Evolutionary conservation across 2,113 vertebrate genomes (phyloP).

Genomic region (rabbit (Oryctolagus cuniculus)): DNA sequence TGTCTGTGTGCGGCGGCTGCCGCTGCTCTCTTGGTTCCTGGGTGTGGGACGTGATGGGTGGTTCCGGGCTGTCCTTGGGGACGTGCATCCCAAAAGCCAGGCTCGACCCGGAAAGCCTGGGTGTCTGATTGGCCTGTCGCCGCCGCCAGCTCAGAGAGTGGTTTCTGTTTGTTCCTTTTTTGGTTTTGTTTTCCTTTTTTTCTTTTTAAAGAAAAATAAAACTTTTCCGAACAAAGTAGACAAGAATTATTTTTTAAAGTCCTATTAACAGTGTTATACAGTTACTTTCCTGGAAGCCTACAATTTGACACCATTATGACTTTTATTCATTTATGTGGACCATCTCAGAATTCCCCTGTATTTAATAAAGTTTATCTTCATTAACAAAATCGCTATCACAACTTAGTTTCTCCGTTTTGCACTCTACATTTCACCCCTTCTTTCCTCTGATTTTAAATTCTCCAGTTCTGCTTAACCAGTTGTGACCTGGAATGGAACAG

Average conservation of each 20-base stretch:
- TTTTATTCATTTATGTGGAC: not conserved
- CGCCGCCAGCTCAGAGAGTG: constrained; percentile 46
- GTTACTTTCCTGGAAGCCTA: constrained; percentile 31
- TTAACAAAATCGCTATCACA: constrained; percentile 62
- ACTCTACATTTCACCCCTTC: not conserved
- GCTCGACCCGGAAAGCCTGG: constrained; percentile 64
- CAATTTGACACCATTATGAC: not conserved
- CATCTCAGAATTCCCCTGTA: not conserved
- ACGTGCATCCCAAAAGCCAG: constrained; percentile 62
- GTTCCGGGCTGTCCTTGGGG: constrained; percentile 44
- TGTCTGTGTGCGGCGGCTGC: not conserved
- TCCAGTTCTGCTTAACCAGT: not conserved
- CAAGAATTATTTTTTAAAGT: constrained; percentile 39
- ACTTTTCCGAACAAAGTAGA: constrained; percentile 77
- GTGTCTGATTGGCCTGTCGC: constrained; percentile 44
- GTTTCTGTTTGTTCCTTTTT: constrained; percentile 69
- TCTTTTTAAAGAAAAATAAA: constrained; percentile 70
- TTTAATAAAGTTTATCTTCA: constrained; percentile 71
- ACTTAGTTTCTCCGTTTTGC: constrained; percentile 61
- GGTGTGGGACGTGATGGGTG: constrained; percentile 71
- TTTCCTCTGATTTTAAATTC: constrained; percentile 3
- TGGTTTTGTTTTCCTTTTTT: constrained; percentile 43
- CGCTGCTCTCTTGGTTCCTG: not conserved
- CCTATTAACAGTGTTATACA: constrained; percentile 28
- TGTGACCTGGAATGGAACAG: not conserved